A percentile compares a stretch with the other conserved stretches of the same genome.
Evolutionary conservation across 2,113 vertebrate species (phyloP).

Genomic region (Pteruthius melanotis): DNA sequence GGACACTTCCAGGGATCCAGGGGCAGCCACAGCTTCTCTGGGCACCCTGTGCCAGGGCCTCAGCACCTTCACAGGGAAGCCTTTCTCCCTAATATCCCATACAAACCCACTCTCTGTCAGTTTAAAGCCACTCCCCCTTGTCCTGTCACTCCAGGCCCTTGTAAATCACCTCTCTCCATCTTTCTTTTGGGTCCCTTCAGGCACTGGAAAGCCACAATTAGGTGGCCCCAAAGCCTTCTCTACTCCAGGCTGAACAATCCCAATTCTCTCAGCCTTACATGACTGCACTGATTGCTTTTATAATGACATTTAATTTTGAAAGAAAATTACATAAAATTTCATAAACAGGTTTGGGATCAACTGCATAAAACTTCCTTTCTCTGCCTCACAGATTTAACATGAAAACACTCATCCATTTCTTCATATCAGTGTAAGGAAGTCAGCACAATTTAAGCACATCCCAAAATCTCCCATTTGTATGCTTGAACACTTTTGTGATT

Average conservation of each 20-base stretch:
- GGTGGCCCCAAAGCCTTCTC: not conserved
- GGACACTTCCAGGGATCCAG: not conserved
- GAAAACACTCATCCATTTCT: not conserved
- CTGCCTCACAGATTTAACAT: accelerated
- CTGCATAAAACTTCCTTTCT: not conserved
- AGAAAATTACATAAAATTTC: not conserved
- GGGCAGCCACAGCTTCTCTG: not conserved
- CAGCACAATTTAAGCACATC: not conserved
- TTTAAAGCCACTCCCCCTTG: not conserved
- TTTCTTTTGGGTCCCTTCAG: not conserved
- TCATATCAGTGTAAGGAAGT: not conserved
- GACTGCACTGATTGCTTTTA: not conserved
- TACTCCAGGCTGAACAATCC: not conserved
- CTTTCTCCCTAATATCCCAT: accelerated
- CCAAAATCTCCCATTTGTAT: not conserved
- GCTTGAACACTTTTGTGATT: not conserved
- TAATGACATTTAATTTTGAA: not conserved
- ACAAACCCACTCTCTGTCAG: not conserved
- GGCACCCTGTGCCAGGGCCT: not conserved
- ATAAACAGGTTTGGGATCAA: not conserved
- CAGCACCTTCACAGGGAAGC: accelerated
- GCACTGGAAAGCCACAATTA: not conserved
- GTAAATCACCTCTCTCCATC: not conserved
- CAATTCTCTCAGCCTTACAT: not conserved
- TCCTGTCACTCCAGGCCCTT: not conserved